phyloP scores from a whole-genome alignment of 2,888 invertebrate genomes.

The Tipula helvola region DNA sequence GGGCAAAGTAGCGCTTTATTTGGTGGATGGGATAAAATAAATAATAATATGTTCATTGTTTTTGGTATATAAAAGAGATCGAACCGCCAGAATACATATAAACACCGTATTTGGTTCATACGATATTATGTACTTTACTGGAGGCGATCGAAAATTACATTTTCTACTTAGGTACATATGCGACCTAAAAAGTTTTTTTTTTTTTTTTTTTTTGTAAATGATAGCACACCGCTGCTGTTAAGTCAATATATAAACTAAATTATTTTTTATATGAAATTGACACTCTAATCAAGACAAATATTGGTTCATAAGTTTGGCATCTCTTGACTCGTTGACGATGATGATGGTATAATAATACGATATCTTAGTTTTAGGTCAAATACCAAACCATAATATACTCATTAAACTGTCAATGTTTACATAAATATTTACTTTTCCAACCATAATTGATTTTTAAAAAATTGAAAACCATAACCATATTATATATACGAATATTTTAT shows the following conservation, averaged over 20 bases:
- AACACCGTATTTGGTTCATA: background rate
- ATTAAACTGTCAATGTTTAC: conserved; percentile 4
- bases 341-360: background rate
- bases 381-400: background rate
- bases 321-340: background rate
- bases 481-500: background rate
- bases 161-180: background rate
- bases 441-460: conserved; percentile 4
- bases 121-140: background rate
- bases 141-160: background rate
- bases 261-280: background rate
- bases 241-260: background rate
- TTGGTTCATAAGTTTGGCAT: background rate
- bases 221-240: background rate
- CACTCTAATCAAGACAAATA: background rate
- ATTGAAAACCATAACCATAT: background rate
- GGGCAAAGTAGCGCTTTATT: background rate
- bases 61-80: background rate
- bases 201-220: background rate
- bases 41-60: background rate
- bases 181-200: background rate
- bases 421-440: background rate
- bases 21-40: background rate
- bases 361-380: background rate
- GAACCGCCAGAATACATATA: background rate